Conservation (phyloP, 2,888 invertebrate species). For the Sericinus montela region DNA sequence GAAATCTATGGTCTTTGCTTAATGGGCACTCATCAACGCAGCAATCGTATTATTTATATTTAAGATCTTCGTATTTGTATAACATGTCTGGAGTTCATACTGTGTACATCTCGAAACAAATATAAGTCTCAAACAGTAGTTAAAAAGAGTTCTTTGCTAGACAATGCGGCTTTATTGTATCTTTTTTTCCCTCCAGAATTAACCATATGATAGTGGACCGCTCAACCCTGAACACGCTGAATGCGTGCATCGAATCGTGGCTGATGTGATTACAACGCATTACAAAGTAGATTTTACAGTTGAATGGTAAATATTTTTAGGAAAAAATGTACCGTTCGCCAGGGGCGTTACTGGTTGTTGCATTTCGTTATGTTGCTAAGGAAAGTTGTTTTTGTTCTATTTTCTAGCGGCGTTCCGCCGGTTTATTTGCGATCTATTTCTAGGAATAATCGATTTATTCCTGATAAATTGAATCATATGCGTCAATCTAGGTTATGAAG, state of each 20-base stretch:
- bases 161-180: conserved; percentile 18
- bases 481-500: too few species aligned
- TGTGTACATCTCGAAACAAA: neutral
- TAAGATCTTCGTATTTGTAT: too few species aligned
- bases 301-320: conserved; percentile 25
- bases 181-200: conserved; percentile 9
- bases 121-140: neutral
- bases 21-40: too few species aligned
- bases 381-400: neutral
- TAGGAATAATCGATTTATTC: too few species aligned
- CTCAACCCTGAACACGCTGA: conserved; percentile 24
- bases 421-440: too few species aligned
- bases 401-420: too few species aligned
- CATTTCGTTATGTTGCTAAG: neutral
- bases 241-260: conserved; percentile 17
- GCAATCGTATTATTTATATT: too few species aligned
- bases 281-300: conserved; percentile 37
- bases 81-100: too few species aligned
- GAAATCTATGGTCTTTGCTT: too few species aligned
- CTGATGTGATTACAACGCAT: conserved; percentile 29
- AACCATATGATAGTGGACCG: conserved; percentile 7
- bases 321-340: conserved; percentile 22
- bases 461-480: too few species aligned
- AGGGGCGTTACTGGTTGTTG: neutral
- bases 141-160: conserved; percentile 5